Conservation (phyloP, 2,797 vertebrate genomes). For the Buphagus erythrorhynchus region DNA sequence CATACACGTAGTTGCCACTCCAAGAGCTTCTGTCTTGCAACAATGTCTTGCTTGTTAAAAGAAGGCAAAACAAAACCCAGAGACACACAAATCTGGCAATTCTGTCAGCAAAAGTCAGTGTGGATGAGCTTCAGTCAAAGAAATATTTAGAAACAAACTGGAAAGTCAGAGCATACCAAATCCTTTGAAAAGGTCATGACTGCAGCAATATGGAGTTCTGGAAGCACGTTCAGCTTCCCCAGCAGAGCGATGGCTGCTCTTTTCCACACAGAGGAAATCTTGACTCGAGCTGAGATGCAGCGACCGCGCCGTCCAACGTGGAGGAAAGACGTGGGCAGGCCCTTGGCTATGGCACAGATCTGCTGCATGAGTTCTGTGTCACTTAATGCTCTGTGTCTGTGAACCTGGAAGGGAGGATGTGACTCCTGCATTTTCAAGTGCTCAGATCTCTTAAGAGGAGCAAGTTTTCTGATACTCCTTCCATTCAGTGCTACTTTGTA, state of each 20-base stretch:
- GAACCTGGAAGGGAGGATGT: neutral
- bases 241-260: neutral
- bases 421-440: neutral
- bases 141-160: slow-evolving; percentile 45
- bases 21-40: neutral
- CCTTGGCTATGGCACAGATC: neutral
- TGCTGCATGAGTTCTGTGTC: neutral
- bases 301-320: too few relatives aligned
- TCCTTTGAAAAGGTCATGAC: slow-evolving; percentile 23
- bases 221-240: neutral
- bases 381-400: neutral
- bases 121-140: slow-evolving; percentile 13
- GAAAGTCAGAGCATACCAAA: neutral
- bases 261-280: neutral
- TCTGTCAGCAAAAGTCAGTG: slow-evolving; percentile 19
- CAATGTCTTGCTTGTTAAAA: slow-evolving; percentile 17
- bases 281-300: neutral
- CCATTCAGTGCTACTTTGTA: neutral
- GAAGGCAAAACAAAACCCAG: neutral
- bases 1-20: neutral
- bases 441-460: neutral
- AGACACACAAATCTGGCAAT: slow-evolving; percentile 10
- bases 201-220: slow-evolving; percentile 48
- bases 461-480: neutral
- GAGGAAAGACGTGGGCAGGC: neutral